Evolutionary conservation across 2,888 invertebrate genomes (phyloP).

Genomic region (Argyresthia albistria): DNA sequence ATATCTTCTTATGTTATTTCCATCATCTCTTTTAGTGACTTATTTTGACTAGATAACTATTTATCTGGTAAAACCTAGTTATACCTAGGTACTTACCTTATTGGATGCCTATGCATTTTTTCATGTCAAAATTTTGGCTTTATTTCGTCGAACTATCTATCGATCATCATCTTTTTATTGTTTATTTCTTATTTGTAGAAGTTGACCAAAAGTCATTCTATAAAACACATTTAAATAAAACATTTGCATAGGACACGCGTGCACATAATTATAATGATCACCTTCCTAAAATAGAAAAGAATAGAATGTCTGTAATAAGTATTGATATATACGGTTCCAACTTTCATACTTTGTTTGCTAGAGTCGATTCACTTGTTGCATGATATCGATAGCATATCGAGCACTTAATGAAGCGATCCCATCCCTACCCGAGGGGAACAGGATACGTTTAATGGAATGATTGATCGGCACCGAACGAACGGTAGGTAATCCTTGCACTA

Average conservation of each 20-base stretch:
- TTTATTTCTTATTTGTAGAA: no score
- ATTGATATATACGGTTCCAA: background rate
- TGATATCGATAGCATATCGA: background rate
- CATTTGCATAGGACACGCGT: background rate
- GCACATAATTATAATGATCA: background rate
- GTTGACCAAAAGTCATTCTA: no score
- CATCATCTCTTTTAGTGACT: background rate
- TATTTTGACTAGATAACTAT: background rate
- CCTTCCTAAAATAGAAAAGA: background rate
- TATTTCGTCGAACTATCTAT: no score
- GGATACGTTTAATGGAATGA: constrained; percentile 71
- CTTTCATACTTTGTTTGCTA: background rate
- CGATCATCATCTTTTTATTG: no score
- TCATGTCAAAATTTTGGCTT: no score
- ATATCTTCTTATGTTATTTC: background rate
- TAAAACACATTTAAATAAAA: no score
- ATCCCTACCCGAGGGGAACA: constrained; percentile 56
- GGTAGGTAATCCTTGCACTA: constrained; percentile 68
- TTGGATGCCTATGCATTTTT: no score
- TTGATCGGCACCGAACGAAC: constrained; percentile 64
- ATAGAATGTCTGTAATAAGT: background rate
- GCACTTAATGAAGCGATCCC: constrained; percentile 17
- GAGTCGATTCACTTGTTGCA: background rate
- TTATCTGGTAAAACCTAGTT: no score
- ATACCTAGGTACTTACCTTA: no score